Evolutionary conservation across 2,888 invertebrate genomes (phyloP), one percentile per base, ranked within the genome.

Genomic region (Agapostemon virescens): DNA sequence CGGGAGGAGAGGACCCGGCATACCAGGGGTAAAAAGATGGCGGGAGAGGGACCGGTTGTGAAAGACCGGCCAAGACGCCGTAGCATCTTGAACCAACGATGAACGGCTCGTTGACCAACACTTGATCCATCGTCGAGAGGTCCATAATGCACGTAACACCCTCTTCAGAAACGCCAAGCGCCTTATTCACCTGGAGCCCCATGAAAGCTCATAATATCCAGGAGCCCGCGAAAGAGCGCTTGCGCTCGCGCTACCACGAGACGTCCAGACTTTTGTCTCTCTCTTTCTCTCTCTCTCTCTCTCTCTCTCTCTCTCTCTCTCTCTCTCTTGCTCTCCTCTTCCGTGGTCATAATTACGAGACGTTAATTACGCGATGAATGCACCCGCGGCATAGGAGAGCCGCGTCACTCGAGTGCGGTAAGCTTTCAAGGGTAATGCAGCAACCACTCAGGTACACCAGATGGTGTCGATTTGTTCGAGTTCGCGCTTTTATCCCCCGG

Each of bases 281-380:
- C 67, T 26, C 76, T 79, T 67, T 68, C 61, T 67, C 69, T 75
- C 74, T 79, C 83, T 82, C 83, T 79, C 74, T 61, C 61, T 61
- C 17, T 20, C 61, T 33, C 61, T 11, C 23, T 26, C 78, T 79
- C 76, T 68, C 42, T 26, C 83, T 79, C 74, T 52, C 52, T 23
- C 20, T 11, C 23, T 23, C 52, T 30, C 17, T 26, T 55, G 17
- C 42, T 45, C 20, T 52, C n/a, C 73, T 80, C 67, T 82, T 86
- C 82, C 83, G 82, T 75, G 82, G 81, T 83, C 85, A 90, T 90
- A 90, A 90, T 90, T 90, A 86, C 88, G 86, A 88, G 88, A 90
- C 89, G 88, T 90, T 90, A 90, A 90, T 91, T 90, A 89, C 88
- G 86, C 85, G 84, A 86, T 89, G 89, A 90, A 90, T 90, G 77